Percentiles rank a stretch among this genome's conserved stretches.
Evolutionary conservation across 2,797 vertebrate genomes (phyloP).

Genomic region (Orestias chungarensis): DNA sequence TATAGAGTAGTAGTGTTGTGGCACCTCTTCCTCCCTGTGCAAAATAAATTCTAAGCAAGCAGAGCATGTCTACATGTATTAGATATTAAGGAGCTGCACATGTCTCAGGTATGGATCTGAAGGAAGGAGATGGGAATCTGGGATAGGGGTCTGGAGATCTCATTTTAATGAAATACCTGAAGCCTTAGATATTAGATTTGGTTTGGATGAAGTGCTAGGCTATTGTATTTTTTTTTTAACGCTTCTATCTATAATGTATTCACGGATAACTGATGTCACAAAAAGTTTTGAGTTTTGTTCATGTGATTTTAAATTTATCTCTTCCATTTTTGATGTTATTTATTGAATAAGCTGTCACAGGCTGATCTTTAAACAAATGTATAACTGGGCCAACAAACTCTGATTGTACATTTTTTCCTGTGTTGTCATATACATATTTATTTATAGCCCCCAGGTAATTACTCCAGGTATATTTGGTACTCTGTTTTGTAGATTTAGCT

Average conservation of each 20-base stretch:
- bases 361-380: constrained; percentile 36
- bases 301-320: constrained; percentile 22
- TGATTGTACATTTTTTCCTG: constrained; percentile 54
- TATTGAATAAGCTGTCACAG: constrained; percentile 26
- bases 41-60: constrained; percentile 30
- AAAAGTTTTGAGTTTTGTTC: constrained; percentile 36
- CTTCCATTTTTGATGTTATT: constrained; percentile 33
- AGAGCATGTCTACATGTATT: constrained; percentile 38
- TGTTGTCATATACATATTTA: constrained; percentile 48
- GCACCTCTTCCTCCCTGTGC: constrained; percentile 62
- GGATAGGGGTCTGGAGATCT: constrained; percentile 53
- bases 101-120: constrained; percentile 41
- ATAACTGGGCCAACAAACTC: constrained; percentile 54
- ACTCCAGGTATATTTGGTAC: constrained; percentile 58
- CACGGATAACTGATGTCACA: constrained; percentile 42
- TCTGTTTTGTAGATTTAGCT: constrained; percentile 74
- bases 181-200: constrained; percentile 77
- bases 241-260: constrained; percentile 26
- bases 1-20: constrained; percentile 63
- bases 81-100: constrained; percentile 45
- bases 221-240: constrained; percentile 68
- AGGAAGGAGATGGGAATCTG: constrained; percentile 54
- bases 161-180: constrained; percentile 75
- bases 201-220: constrained; percentile 51
- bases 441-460: constrained; percentile 63